Conservation (phyloP, 1,140 invertebrate genomes). For the Drusus annulatus region DNA sequence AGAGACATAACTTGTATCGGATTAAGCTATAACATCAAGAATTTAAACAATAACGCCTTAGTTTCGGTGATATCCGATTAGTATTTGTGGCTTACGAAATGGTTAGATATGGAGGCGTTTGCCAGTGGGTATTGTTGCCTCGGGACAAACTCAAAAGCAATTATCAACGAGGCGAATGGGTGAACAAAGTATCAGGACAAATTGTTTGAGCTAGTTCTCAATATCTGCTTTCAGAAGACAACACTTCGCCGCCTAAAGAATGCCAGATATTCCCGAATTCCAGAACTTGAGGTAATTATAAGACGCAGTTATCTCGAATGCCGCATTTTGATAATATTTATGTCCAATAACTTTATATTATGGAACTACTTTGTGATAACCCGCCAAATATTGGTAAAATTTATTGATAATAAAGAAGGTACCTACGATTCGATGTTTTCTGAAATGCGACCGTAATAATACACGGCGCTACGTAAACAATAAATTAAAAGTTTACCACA, state of each 20-base stretch:
- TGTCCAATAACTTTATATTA: too few relatives aligned
- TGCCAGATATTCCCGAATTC: background rate
- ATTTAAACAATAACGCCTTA: constrained; percentile 27
- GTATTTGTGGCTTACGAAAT: constrained; percentile 21
- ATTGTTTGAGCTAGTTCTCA: constrained; percentile 21
- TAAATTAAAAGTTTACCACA: too few relatives aligned
- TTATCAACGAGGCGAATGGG: constrained; percentile 41
- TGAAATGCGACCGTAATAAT: too few relatives aligned
- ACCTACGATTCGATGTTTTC: too few relatives aligned
- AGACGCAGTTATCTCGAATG: background rate
- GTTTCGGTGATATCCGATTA: constrained; percentile 28
- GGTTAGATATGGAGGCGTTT: constrained; percentile 3
- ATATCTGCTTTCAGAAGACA: constrained; percentile 18
- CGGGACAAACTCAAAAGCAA: constrained; percentile 45
- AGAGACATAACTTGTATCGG: constrained; percentile 23
- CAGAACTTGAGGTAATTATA: too few relatives aligned
- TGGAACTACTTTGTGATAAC: too few relatives aligned
- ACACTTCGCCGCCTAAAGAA: background rate
- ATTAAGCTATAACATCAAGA: constrained; percentile 27
- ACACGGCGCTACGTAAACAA: too few relatives aligned
- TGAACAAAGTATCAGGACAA: constrained; percentile 47
- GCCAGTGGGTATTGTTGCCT: constrained; percentile 30
- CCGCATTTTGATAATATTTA: background rate
- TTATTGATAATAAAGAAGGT: too few relatives aligned
- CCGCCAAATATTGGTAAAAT: too few relatives aligned